These are phyloP conservation scores for Lynx canadensis DNA, from an alignment of 2,113 vertebrate genomes.

Conservation along the genomic window DNA sequence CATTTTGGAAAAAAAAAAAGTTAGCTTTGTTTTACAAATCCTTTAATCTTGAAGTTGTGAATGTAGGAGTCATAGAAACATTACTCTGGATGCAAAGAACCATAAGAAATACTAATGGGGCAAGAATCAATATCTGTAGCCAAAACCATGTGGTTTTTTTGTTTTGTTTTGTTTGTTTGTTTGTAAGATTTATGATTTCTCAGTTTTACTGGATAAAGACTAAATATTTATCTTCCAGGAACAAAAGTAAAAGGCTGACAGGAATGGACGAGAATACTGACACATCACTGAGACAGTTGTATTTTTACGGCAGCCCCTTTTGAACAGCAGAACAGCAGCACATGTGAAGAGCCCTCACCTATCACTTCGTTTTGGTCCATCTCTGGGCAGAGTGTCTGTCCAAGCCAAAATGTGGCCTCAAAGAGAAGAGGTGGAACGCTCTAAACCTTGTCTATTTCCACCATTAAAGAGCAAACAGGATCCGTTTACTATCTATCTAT, in stretches of 20 bases:
- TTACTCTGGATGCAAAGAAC: neutral
- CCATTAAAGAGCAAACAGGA: neutral
- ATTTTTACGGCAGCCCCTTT: neutral
- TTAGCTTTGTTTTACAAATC: neutral
- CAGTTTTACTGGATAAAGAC: constrained; percentile 11
- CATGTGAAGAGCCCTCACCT: neutral
- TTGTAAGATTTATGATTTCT: neutral
- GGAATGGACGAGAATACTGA: neutral
- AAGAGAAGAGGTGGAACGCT: neutral
- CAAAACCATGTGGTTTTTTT: neutral
- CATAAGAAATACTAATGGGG: neutral
- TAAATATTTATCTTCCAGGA: constrained; percentile 4
- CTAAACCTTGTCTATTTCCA: neutral
- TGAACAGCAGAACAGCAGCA: neutral
- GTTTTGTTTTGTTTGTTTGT: no score
- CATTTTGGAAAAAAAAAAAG: neutral
- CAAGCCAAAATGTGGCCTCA: neutral
- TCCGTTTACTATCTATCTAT: neutral
- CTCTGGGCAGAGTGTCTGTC: neutral
- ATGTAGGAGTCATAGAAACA: neutral
- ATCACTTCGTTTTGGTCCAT: neutral
- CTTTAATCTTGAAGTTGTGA: neutral
- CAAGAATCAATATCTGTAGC: neutral
- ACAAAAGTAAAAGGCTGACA: neutral
- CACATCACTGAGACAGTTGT: neutral